Conservation (phyloP, 2,888 invertebrate genomes). For the Galerucella calmariensis region DNA sequence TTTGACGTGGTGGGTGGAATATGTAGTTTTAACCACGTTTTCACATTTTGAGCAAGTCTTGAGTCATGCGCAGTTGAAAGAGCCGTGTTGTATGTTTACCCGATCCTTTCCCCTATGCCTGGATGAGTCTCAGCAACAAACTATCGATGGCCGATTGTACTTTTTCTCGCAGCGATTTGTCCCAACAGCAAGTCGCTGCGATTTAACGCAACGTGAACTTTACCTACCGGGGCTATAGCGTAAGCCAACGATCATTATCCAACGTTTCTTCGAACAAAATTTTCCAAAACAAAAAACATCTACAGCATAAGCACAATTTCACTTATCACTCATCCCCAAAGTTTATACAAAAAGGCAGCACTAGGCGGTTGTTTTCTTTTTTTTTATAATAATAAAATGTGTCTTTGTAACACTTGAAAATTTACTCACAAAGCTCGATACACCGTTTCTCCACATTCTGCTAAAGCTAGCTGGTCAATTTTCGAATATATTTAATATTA, state of each 20-base stretch:
- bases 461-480: conserved; percentile 62
- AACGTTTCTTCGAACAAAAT: conserved; percentile 37
- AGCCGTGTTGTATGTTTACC: too few species aligned
- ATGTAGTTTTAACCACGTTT: too few species aligned
- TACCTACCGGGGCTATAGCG: too few species aligned
- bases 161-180: too few species aligned
- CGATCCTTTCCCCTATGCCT: too few species aligned
- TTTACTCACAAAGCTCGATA: conserved; percentile 35
- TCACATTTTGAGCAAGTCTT: too few species aligned
- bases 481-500: conserved; percentile 45
- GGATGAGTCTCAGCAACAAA: too few species aligned
- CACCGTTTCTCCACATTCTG: conserved; percentile 53
- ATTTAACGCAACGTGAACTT: too few species aligned
- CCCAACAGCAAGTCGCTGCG: too few species aligned
- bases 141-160: too few species aligned
- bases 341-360: conserved; percentile 57
- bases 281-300: conserved; percentile 51
- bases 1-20: too few species aligned
- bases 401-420: conserved; percentile 32
- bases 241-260: not conserved
- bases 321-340: conserved; percentile 51
- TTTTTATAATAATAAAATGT: conserved; percentile 26
- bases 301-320: conserved; percentile 58
- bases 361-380: conserved; percentile 50
- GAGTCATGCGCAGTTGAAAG: too few species aligned